phyloP scores from a whole-genome alignment of 2,113 vertebrate species.

The Pseudonaja textilis region DNA sequence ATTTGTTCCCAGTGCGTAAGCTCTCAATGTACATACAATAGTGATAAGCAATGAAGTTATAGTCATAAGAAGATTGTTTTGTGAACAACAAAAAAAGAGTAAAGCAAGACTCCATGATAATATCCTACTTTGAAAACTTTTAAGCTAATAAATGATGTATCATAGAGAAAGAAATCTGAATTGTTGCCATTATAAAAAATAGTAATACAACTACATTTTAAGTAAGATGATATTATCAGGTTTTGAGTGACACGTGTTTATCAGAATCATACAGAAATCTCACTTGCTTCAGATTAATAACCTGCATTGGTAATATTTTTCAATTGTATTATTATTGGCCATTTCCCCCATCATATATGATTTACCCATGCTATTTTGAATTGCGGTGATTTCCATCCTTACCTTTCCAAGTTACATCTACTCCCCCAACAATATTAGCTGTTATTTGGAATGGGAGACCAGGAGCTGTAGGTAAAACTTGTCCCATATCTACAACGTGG shows the following conservation, averaged over 20 bases:
- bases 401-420: not conserved
- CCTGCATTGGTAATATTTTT: not conserved
- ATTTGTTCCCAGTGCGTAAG: no score
- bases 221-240: not conserved
- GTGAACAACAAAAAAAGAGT: not conserved
- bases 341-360: not conserved
- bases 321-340: not conserved
- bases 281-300: not conserved
- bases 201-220: not conserved
- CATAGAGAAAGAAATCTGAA: not conserved
- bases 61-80: not conserved
- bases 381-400: not conserved
- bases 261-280: not conserved
- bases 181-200: not conserved
- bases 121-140: not conserved
- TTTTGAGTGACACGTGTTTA: not conserved
- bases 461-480: rapidly evolving
- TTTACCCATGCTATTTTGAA: not conserved
- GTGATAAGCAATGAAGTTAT: no score
- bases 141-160: not conserved
- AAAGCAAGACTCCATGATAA: not conserved
- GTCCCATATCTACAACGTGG: rapidly evolving
- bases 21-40: no score
- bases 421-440: not conserved
- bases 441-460: not conserved